Evolutionary conservation across 2,797 vertebrate species (phyloP), one percentile per base, ranked within the genome.

Genomic region (Clarias fuscus): DNA sequence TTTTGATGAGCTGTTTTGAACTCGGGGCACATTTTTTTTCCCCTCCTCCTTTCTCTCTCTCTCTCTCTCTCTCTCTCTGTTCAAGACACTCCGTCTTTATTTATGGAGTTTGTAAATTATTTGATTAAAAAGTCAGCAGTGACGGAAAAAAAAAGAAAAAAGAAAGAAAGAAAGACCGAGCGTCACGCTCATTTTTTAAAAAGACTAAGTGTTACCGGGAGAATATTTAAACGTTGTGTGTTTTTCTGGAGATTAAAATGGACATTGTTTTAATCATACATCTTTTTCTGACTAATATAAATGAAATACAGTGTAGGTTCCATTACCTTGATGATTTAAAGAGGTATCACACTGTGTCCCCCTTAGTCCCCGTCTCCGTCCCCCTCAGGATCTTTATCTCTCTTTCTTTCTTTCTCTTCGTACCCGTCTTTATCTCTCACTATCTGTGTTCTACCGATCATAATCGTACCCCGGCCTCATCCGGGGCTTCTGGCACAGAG

Each of bases 1-100:
- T 96, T 96, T 95, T 96, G 95, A 96, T 96, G 95, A 96, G 96
- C 95, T 95, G 94, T 95, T 96, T 95, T 94, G 93, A 96, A 95
- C 95, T 93, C 90, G 64, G 88, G 91, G 83, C 92, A 89, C 93
- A 93, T 94, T 94, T 95, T 90, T 90, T 93, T 90, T 56, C 70
- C 24, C 13, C 79, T 1, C 13, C 11, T n/a, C 43, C n/a, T 20
- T 11, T 10, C 62, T 48, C 33, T 27, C 48, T 53, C 43, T 17
- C 33, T 43, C 59, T 43, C 59, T 62, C 22, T n/a, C 78, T 65
- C 79, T 56, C 43, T 53, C 67, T 82, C 58, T 92, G 89, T 88
- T 91, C 91, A 91, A 88, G 56, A 90, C 92, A 71, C 89, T 90
- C 86, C 83, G 82, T 94, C 93, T 94, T 95, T 95, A 96, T 96